These are phyloP conservation scores for Cyaniris semiargus DNA, from an alignment of 2,888 invertebrate genomes.

Conservation along the genomic window DNA sequence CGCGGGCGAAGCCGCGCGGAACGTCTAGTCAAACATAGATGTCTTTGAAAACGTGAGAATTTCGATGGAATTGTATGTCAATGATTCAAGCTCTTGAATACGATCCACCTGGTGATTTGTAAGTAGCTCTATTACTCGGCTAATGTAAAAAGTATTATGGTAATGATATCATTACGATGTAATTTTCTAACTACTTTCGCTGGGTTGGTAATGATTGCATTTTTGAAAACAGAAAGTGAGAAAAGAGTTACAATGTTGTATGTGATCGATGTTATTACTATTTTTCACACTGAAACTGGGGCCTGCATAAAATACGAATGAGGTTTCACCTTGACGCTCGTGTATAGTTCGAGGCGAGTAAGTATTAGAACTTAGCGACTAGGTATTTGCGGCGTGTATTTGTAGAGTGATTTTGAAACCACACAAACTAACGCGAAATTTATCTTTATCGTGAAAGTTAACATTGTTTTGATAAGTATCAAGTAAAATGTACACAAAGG, in stretches of 20 bases:
- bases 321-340: constrained; percentile 74
- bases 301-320: constrained; percentile 48
- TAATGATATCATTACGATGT: constrained; percentile 29
- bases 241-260: neutral
- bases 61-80: neutral
- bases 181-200: constrained; percentile 28
- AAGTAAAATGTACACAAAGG: neutral
- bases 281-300: constrained; percentile 50
- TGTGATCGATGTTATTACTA: constrained; percentile 1
- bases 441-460: constrained; percentile 22
- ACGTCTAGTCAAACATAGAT: too few species aligned
- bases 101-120: constrained; percentile 15
- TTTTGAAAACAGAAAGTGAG: constrained; percentile 37
- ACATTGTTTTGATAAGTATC: neutral
- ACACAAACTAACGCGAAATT: constrained; percentile 7
- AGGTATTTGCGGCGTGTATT: constrained; percentile 30
- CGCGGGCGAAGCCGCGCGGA: too few species aligned
- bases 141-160: constrained; percentile 27
- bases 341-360: constrained; percentile 65
- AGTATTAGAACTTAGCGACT: constrained; percentile 50
- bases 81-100: neutral
- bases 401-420: neutral
- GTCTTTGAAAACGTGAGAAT: neutral
- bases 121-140: constrained; percentile 14
- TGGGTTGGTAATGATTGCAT: neutral